Evolutionary conservation across 1,140 invertebrate species (phyloP).

Genomic region (Sycophaga agraensis): DNA sequence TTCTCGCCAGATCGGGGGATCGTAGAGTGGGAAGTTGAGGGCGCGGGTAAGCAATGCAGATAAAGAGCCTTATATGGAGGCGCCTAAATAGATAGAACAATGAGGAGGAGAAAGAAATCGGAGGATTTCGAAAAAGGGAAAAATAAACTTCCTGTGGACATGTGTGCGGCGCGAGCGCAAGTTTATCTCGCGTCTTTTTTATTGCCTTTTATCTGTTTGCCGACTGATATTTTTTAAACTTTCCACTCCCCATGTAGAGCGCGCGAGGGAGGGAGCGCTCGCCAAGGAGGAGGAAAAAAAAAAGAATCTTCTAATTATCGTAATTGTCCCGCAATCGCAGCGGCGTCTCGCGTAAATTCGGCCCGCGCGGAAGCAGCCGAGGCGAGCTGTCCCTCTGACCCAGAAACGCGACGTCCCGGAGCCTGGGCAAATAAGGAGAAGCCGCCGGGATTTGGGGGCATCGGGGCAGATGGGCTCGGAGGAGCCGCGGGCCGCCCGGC

Average conservation of each 20-base stretch:
- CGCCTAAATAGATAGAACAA: slow-evolving; percentile 6
- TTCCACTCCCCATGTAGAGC: slow-evolving; percentile 8
- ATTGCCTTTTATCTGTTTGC: slow-evolving; percentile 26
- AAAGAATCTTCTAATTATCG: too few relatives aligned
- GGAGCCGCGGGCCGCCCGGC: too few relatives aligned
- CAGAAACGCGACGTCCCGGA: too few relatives aligned
- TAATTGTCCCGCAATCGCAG: too few relatives aligned
- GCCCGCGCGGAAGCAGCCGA: too few relatives aligned
- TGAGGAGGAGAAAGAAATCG: not conserved
- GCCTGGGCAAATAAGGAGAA: too few relatives aligned
- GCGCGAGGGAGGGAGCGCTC: not conserved
- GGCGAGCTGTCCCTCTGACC: too few relatives aligned
- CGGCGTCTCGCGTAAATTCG: too few relatives aligned
- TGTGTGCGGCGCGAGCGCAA: not conserved
- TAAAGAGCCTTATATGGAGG: not conserved
- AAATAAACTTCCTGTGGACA: slow-evolving; percentile 19
- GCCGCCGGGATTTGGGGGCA: too few relatives aligned
- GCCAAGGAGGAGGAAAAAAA: not conserved
- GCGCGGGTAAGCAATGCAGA: not conserved
- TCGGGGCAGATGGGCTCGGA: too few relatives aligned
- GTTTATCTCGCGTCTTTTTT: slow-evolving; percentile 23
- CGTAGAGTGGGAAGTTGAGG: not conserved
- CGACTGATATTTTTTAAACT: slow-evolving; percentile 27
- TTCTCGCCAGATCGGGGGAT: slow-evolving; percentile 27
- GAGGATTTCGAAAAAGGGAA: slow-evolving; percentile 13